Evolutionary conservation across 2,888 invertebrate genomes (phyloP).

Genomic region (Brachypalpus laphriformis): DNA sequence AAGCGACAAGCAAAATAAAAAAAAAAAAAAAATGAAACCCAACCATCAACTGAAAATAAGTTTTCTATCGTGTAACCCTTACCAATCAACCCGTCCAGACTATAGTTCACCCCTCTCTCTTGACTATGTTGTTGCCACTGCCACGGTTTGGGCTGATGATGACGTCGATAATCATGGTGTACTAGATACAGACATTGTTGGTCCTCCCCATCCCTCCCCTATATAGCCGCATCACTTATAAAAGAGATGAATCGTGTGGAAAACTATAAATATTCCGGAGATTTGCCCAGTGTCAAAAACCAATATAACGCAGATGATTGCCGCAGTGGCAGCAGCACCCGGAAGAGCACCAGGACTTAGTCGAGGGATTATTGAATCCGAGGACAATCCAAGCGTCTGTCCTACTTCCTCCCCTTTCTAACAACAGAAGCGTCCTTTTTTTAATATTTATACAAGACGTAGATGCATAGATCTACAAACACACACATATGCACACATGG

Average conservation of each 20-base stretch:
- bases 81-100: no score
- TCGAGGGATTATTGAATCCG: slow-evolving; percentile 65
- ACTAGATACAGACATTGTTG: slow-evolving; percentile 18
- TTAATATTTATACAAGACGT: slow-evolving; percentile 4
- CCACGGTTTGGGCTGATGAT: slow-evolving; percentile 47
- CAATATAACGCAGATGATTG: slow-evolving; percentile 68
- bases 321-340: slow-evolving; percentile 44
- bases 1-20: slow-evolving; percentile 27
- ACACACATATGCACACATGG: neutral
- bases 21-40: slow-evolving; percentile 2
- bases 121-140: slow-evolving; percentile 62
- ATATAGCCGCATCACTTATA: slow-evolving; percentile 29
- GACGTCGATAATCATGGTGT: slow-evolving; percentile 55
- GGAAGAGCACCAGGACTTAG: slow-evolving; percentile 26
- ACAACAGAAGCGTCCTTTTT: slow-evolving; percentile 20
- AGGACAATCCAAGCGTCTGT: slow-evolving; percentile 53
- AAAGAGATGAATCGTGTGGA: slow-evolving; percentile 63
- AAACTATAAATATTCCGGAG: slow-evolving; percentile 69
- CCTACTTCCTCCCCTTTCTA: slow-evolving; percentile 16
- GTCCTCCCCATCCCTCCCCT: neutral
- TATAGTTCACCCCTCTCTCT: slow-evolving; percentile 9
- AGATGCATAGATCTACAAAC: neutral
- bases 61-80: slow-evolving; percentile 19
- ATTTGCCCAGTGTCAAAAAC: slow-evolving; percentile 65
- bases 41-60: slow-evolving; percentile 66